A percentile compares a stretch with the other conserved stretches of the same genome.
Conservation (phyloP, 2,888 invertebrate genomes). For the Ommatoiulus sabulosus region DNA sequence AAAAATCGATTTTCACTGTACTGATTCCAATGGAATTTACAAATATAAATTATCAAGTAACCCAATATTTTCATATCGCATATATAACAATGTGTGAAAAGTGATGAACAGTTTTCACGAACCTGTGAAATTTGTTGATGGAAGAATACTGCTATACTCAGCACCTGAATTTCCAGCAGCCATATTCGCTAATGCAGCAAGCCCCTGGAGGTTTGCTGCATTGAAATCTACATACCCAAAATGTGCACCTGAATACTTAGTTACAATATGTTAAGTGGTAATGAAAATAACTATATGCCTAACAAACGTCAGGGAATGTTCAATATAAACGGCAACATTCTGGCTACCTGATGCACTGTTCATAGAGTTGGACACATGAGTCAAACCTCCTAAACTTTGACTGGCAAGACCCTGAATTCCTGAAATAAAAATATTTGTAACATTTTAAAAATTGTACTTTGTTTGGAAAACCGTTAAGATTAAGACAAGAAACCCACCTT, state of each 20-base stretch:
- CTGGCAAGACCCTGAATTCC: constrained; percentile 65
- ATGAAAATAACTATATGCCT: neutral
- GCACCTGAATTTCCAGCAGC: constrained; percentile 68
- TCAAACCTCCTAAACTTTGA: constrained; percentile 64
- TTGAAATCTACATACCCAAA: constrained; percentile 63
- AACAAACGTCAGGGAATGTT: constrained; percentile 16
- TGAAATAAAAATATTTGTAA: constrained; percentile 61
- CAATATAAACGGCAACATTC: neutral
- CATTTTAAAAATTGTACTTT: neutral
- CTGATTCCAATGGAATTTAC: too few relatives aligned
- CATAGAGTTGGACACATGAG: constrained; percentile 60
- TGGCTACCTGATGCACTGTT: constrained; percentile 58
- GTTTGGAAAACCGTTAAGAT: neutral
- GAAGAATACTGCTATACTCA: constrained; percentile 54
- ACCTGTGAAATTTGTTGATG: constrained; percentile 55
- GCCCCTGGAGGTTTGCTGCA: constrained; percentile 72
- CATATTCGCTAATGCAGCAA: constrained; percentile 76
- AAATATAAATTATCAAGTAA: too few relatives aligned
- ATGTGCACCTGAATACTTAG: constrained; percentile 49
- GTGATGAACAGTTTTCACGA: neutral
- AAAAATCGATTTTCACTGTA: too few relatives aligned
- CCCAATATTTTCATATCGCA: too few relatives aligned
- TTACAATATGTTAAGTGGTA: neutral
- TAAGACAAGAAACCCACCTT: constrained; percentile 61
- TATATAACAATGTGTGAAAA: neutral